Percentiles rank a stretch among this genome's conserved stretches.
phyloP scores from a whole-genome alignment of 53 echinoderm and acorn worm species.

The Holothuria scabra region DNA sequence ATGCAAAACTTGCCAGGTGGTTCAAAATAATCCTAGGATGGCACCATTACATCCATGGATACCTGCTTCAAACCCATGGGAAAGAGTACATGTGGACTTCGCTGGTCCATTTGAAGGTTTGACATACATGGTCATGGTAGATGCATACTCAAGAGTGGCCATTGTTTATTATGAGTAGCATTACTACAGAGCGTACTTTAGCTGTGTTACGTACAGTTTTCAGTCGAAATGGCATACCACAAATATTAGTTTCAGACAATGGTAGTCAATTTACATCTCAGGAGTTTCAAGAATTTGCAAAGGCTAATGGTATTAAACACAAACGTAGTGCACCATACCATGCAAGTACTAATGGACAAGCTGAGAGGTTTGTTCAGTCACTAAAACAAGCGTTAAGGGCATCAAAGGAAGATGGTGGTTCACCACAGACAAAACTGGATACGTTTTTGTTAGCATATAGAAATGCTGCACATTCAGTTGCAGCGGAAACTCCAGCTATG shows the following conservation, averaged over 20 bases:
- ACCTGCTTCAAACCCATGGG: slow-evolving; percentile 35
- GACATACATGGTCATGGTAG: slow-evolving; percentile 48
- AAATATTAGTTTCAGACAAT: slow-evolving; percentile 53
- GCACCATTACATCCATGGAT: slow-evolving; percentile 59
- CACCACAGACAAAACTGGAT: too few species aligned
- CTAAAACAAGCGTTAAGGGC: too few species aligned
- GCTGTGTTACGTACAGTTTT: slow-evolving; percentile 45
- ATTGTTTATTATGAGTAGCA: slow-evolving; percentile 49
- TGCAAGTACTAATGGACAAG: too few species aligned
- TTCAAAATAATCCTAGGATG: slow-evolving; percentile 42
- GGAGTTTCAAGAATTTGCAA: slow-evolving; percentile 48
- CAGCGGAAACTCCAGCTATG: slow-evolving; percentile 23
- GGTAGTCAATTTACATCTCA: slow-evolving; percentile 43
- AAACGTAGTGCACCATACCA: too few species aligned
- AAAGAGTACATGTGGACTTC: slow-evolving; percentile 54
- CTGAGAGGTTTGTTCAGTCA: too few species aligned
- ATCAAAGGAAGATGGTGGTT: too few species aligned
- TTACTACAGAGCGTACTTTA: slow-evolving; percentile 48
- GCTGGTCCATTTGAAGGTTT: slow-evolving; percentile 54
- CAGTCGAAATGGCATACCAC: slow-evolving; percentile 45
- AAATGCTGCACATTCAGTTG: slow-evolving; percentile 31
- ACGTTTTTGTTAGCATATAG: slow-evolving; percentile 40
- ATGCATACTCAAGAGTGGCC: slow-evolving; percentile 61
- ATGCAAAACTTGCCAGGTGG: slow-evolving; percentile 33
- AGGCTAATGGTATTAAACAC: slow-evolving; percentile 45